phyloP scores from a whole-genome alignment of 2,888 invertebrate species.

The Gastrophysa polygoni region DNA sequence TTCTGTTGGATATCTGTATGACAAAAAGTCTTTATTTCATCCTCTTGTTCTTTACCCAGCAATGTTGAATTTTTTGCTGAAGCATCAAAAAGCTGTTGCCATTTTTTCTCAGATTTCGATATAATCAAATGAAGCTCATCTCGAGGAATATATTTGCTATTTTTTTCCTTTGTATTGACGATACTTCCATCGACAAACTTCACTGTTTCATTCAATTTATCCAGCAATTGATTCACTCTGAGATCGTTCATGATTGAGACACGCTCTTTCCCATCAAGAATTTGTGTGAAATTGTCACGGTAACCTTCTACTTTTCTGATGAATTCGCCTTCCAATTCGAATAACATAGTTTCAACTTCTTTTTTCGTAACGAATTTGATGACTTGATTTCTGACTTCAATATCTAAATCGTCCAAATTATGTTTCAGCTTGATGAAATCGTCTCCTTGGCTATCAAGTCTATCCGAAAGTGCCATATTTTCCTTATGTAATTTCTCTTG shows the following conservation, averaged over 20 bases:
- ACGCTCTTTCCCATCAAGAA: background rate
- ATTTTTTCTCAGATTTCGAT: slow-evolving; percentile 1
- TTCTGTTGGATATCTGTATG: background rate
- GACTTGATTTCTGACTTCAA: background rate
- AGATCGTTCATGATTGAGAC: background rate
- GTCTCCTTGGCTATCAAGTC: background rate
- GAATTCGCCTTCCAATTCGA: background rate
- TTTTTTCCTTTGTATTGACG: background rate
- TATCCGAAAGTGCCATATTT: background rate
- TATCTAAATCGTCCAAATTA: background rate
- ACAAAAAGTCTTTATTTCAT: background rate
- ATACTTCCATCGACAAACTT: background rate
- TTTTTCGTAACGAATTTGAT: background rate
- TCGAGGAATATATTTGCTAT: background rate
- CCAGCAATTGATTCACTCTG: background rate
- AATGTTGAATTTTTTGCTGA: slow-evolving; percentile 13
- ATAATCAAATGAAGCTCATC: slow-evolving; percentile 6
- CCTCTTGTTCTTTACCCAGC: slow-evolving; percentile 1
- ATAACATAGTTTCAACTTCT: background rate
- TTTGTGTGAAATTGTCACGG: background rate
- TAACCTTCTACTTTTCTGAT: background rate
- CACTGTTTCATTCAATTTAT: background rate
- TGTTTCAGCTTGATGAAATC: background rate
- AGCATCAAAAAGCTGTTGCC: too few species aligned
- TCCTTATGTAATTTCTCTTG: background rate